A percentile compares a stretch with the other conserved stretches of the same genome.
These are phyloP conservation scores for Nineta flava DNA, from an alignment of 2,888 invertebrate genomes.

Conservation along the genomic window DNA sequence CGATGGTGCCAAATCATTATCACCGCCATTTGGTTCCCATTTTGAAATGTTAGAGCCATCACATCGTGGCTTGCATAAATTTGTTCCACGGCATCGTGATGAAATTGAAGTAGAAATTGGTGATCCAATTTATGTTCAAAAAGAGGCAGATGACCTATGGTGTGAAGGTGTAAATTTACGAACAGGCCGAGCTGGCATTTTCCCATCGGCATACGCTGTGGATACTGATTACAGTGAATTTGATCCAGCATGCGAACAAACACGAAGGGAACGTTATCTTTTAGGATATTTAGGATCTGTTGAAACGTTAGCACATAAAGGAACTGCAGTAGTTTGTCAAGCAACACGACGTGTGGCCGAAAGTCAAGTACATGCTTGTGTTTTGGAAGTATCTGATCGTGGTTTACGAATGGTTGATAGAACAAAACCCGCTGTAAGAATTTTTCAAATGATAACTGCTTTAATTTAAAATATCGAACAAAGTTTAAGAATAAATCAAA, in stretches of 20 bases:
- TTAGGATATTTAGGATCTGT: slow-evolving; percentile 92
- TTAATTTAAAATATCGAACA: no score
- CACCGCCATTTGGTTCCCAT: slow-evolving; percentile 44
- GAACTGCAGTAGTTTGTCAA: slow-evolving; percentile 88
- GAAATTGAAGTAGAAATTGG: slow-evolving; percentile 96
- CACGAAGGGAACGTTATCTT: slow-evolving; percentile 73
- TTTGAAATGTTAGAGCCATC: slow-evolving; percentile 83
- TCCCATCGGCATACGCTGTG: slow-evolving; percentile 93
- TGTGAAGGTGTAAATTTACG: slow-evolving; percentile 75
- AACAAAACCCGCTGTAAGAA: slow-evolving; percentile 52
- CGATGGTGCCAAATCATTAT: slow-evolving; percentile 75
- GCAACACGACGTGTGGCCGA: slow-evolving; percentile 77
- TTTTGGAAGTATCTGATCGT: slow-evolving; percentile 89
- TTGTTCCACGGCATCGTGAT: slow-evolving; percentile 86
- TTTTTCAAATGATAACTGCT: not conserved
- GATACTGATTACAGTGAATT: slow-evolving; percentile 95
- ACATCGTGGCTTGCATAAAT: slow-evolving; percentile 89
- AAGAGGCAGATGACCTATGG: slow-evolving; percentile 95
- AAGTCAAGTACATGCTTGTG: slow-evolving; percentile 44
- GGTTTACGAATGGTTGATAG: slow-evolving; percentile 91
- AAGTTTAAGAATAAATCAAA: no score
- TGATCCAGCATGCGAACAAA: slow-evolving; percentile 71
- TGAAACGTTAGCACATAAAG: slow-evolving; percentile 90
- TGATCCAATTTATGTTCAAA: slow-evolving; percentile 91
- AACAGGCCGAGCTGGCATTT: slow-evolving; percentile 85